A percentile compares a stretch with the other conserved stretches of the same genome.
Conservation (phyloP, 2,797 vertebrate species). For the Megaceryle alcyon region DNA sequence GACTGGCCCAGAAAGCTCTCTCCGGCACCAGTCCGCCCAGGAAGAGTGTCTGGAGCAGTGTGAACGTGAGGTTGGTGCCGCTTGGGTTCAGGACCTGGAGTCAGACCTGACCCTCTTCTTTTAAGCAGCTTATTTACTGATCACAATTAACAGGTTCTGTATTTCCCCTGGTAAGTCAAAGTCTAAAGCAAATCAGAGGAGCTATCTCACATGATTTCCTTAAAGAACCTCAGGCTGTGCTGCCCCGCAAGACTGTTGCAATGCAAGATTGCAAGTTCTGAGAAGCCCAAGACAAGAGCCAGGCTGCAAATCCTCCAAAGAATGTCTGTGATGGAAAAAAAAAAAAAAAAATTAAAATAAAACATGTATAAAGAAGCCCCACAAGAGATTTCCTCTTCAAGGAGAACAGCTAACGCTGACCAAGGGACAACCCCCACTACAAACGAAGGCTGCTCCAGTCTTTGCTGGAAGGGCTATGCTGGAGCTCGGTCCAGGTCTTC, state of each 20-base stretch:
- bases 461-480: background rate
- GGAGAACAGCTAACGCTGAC: background rate
- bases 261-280: background rate
- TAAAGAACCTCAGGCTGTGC: background rate
- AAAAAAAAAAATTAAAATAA: background rate
- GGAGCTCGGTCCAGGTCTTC: background rate
- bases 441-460: background rate
- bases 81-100: background rate
- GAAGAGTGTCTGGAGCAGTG: background rate
- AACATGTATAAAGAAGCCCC: background rate
- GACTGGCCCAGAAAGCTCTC: background rate
- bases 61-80: background rate
- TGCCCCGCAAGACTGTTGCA: background rate
- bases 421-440: background rate
- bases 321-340: rapidly evolving
- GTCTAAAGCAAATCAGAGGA: background rate
- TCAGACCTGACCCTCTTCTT: background rate
- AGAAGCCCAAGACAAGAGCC: background rate
- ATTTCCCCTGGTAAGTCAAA: background rate
- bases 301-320: background rate
- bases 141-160: background rate
- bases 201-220: background rate
- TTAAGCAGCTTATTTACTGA: background rate
- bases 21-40: background rate
- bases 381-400: background rate